Conservation (phyloP, 2,888 invertebrate genomes). For the Dascillus cervinus region DNA sequence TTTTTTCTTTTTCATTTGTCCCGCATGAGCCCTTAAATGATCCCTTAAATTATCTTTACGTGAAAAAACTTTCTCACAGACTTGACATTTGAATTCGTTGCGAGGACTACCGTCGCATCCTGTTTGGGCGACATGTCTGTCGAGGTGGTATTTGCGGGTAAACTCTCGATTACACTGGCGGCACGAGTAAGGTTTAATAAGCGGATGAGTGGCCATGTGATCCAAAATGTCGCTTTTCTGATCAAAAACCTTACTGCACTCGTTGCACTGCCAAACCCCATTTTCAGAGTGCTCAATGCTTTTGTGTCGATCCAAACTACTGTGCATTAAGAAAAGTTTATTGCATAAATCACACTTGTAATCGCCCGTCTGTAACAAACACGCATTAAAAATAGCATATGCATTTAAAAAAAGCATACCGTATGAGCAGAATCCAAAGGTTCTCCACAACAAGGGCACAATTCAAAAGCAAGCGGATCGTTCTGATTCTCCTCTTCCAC, state of each 20-base stretch:
- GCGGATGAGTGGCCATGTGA: constrained; percentile 61
- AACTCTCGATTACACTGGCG: constrained; percentile 63
- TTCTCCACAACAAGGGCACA: constrained; percentile 53
- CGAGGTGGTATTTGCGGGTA: constrained; percentile 67
- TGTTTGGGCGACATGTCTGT: constrained; percentile 59
- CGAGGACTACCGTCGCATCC: constrained; percentile 56
- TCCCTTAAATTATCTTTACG: constrained; percentile 67
- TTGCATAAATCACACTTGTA: constrained; percentile 55
- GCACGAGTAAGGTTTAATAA: constrained; percentile 56
- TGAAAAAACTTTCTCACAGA: constrained; percentile 55
- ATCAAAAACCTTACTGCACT: constrained; percentile 61
- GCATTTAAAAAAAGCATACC: constrained; percentile 30
- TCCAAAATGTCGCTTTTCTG: constrained; percentile 53
- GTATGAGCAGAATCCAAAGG: constrained; percentile 48
- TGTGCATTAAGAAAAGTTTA: constrained; percentile 63
- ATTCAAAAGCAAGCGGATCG: constrained; percentile 38
- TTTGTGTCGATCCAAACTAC: constrained; percentile 58
- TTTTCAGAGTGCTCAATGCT: constrained; percentile 60
- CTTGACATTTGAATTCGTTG: constrained; percentile 51
- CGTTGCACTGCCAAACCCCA: constrained; percentile 54
- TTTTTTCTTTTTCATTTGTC: constrained; percentile 47
- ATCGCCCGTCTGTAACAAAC: constrained; percentile 42
- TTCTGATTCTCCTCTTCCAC: constrained; percentile 25
- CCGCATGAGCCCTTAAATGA: constrained; percentile 62
- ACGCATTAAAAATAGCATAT: not conserved